Conservation (phyloP, 2,888 invertebrate genomes). For the Glyphotaelius pellucidus region DNA sequence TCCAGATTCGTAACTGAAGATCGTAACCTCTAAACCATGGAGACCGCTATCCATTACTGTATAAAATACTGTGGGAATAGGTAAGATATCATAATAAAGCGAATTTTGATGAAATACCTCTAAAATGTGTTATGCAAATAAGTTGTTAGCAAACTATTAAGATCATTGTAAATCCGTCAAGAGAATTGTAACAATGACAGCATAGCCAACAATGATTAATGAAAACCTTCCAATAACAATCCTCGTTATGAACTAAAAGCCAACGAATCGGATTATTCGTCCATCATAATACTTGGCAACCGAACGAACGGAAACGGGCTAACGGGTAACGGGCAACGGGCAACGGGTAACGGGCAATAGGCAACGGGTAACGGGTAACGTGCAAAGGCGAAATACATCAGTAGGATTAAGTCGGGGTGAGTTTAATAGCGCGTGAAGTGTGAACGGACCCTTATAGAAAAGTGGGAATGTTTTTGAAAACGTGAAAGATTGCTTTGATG, state of each 20-base stretch:
- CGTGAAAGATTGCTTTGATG: not conserved
- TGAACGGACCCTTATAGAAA: not conserved
- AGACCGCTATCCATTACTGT: too few relatives aligned
- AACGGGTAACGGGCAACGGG: not conserved
- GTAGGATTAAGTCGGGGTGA: not conserved
- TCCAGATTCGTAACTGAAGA: too few relatives aligned
- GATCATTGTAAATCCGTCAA: not conserved
- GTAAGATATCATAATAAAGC: not conserved
- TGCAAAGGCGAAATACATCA: not conserved
- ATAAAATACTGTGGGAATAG: too few relatives aligned
- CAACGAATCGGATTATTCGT: not conserved
- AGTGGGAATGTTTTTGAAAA: not conserved
- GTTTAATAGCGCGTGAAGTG: conserved; percentile 20
- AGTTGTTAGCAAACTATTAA: not conserved
- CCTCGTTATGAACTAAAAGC: not conserved
- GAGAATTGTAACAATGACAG: not conserved
- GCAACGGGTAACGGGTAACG: too few relatives aligned
- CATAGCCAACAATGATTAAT: conserved; percentile 12
- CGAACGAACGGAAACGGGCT: not conserved
- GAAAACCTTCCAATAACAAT: not conserved
- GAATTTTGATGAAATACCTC: not conserved
- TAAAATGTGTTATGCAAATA: not conserved
- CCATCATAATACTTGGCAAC: not conserved
- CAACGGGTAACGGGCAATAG: not conserved
- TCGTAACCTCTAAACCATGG: too few relatives aligned